These are phyloP conservation scores for Ivindomyrus marchei DNA, from an alignment of 2,113 vertebrate species.

Conservation along the genomic window DNA sequence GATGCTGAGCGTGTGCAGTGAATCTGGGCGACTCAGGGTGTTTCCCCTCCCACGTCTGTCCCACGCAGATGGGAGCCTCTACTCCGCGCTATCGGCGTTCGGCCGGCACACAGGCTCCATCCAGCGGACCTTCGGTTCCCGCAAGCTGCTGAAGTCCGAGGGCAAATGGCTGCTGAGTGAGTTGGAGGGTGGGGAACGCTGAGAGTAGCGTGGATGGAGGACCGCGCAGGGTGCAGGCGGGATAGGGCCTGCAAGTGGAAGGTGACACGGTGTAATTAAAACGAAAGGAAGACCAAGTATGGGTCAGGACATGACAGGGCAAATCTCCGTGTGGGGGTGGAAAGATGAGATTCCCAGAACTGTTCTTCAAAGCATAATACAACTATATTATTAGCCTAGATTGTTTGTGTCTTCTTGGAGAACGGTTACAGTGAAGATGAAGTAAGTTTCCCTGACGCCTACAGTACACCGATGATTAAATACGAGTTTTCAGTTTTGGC, in stretches of 20 bases:
- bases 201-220: neutral
- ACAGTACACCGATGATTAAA: neutral
- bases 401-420: neutral
- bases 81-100: constrained; percentile 62
- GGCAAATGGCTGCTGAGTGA: constrained; percentile 70
- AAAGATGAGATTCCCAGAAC: neutral
- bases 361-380: neutral
- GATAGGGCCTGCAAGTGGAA: neutral
- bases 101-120: constrained; percentile 54
- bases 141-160: constrained; percentile 65
- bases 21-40: neutral
- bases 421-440: neutral
- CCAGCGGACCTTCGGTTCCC: constrained; percentile 59
- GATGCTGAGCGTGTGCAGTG: neutral
- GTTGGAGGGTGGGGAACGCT: constrained; percentile 38
- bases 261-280: constrained; percentile 16
- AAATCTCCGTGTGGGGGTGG: neutral
- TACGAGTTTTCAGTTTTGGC: neutral
- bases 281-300: neutral
- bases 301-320: neutral
- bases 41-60: neutral
- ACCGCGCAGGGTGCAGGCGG: constrained; percentile 29
- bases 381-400: neutral
- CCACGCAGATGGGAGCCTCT: constrained; percentile 62
- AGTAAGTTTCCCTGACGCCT: neutral